A percentile compares a stretch with the other conserved stretches of the same genome.
Evolutionary conservation across 2,888 invertebrate genomes (phyloP).

Genomic region (Caenorhabditis sp.): DNA sequence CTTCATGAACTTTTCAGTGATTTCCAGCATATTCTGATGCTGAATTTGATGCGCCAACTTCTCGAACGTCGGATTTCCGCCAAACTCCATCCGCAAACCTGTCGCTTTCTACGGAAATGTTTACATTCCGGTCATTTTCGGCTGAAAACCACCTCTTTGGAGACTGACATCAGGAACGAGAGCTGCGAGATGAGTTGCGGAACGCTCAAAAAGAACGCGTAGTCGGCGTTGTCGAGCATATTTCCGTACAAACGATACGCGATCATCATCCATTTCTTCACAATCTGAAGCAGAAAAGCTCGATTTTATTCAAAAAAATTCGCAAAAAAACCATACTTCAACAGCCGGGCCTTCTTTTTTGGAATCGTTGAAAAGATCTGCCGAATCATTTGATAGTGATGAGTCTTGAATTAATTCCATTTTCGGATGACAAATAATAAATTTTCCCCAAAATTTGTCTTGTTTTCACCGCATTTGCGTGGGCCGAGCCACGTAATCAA

Average conservation of each 20-base stretch:
- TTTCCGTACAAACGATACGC: constrained; percentile 22
- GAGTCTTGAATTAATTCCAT: no score
- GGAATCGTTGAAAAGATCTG: no score
- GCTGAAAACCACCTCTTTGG: constrained; percentile 5
- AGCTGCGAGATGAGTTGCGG: constrained; percentile 37
- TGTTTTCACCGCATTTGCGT: no score
- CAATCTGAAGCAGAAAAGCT: no score
- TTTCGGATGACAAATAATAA: no score
- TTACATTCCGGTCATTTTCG: neutral
- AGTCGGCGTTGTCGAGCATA: constrained; percentile 35
- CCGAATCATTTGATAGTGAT: no score
- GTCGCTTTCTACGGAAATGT: constrained; percentile 2
- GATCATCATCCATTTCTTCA: no score
- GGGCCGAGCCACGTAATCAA: no score
- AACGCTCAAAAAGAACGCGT: constrained; percentile 25
- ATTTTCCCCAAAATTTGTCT: no score
- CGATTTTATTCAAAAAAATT: neutral
- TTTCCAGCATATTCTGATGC: constrained; percentile 27
- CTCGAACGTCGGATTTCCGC: constrained; percentile 11
- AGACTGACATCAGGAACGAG: constrained; percentile 30
- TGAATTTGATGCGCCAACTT: constrained; percentile 18
- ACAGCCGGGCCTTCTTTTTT: no score
- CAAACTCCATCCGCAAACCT: constrained; percentile 27
- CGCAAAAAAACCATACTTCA: neutral
- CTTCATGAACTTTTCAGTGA: constrained; percentile 17